phyloP scores from a whole-genome alignment of 2,888 invertebrate genomes.

The Lycia hirtaria region DNA sequence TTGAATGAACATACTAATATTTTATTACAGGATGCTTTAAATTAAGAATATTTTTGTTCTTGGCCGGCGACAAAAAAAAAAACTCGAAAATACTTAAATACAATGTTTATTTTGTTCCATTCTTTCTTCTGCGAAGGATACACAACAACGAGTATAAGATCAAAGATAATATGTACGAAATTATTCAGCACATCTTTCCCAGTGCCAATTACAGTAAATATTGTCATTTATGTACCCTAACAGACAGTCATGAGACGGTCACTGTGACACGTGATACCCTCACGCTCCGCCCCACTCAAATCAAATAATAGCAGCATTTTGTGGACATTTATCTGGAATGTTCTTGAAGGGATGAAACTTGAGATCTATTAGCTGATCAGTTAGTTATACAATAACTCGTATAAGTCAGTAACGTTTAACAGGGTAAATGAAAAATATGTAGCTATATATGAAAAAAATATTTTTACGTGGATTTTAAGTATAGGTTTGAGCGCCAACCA shows the following conservation, averaged over 20 bases:
- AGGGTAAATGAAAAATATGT: no score
- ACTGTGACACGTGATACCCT: slow-evolving; percentile 71
- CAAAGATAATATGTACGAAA: slow-evolving; percentile 30
- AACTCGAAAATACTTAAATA: no score
- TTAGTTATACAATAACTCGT: not conserved
- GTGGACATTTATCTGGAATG: slow-evolving; percentile 52
- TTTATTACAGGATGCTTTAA: no score
- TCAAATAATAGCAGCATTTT: slow-evolving; percentile 74
- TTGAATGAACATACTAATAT: no score
- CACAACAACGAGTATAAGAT: not conserved
- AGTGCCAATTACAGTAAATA: slow-evolving; percentile 62
- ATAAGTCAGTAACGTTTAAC: no score
- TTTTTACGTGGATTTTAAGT: no score
- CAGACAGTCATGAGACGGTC: slow-evolving; percentile 70
- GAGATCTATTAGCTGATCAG: slow-evolving; percentile 23
- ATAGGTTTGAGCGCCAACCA: no score
- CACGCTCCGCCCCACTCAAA: slow-evolving; percentile 61
- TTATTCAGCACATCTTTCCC: slow-evolving; percentile 56
- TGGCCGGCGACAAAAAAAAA: no score
- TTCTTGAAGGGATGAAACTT: slow-evolving; percentile 47
- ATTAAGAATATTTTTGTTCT: no score
- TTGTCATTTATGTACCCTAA: slow-evolving; percentile 68
- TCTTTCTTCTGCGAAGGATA: no score
- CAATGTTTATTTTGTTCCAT: no score
- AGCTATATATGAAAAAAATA: no score